Conservation (phyloP, 2,113 vertebrate genomes). For the Pterophyllum scalare region DNA sequence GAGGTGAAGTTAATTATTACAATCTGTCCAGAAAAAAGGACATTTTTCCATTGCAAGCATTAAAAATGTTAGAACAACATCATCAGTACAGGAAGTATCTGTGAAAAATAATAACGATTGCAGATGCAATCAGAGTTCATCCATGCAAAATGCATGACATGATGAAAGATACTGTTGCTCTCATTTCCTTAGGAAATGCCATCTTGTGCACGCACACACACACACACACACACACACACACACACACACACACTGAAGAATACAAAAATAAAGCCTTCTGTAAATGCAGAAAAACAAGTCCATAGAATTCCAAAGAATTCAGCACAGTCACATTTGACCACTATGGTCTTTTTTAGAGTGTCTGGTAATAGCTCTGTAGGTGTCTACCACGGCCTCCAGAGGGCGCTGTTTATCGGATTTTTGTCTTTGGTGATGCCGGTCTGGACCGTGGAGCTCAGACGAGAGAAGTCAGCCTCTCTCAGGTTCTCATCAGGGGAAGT, state of each 20-base stretch:
- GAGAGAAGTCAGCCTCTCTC: slow-evolving; percentile 24
- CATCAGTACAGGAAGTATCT: neutral
- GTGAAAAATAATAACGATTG: neutral
- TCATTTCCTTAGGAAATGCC: slow-evolving; percentile 34
- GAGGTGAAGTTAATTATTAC: neutral
- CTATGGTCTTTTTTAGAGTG: slow-evolving; percentile 4
- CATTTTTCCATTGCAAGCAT: neutral
- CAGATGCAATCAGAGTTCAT: slow-evolving; percentile 9
- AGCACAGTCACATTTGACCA: slow-evolving; percentile 7
- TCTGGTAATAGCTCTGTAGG: neutral
- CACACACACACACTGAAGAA: too few relatives aligned
- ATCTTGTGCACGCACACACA: neutral
- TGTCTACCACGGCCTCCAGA: slow-evolving; percentile 76
- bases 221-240: too few relatives aligned
- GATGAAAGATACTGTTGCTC: slow-evolving; percentile 9
- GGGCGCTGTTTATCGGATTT: slow-evolving; percentile 18
- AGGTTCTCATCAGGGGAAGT: slow-evolving; percentile 25
- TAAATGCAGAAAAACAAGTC: slow-evolving; percentile 26
- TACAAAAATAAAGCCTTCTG: neutral
- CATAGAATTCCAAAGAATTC: neutral
- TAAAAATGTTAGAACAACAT: neutral
- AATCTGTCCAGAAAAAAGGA: neutral
- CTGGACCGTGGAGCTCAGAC: slow-evolving; percentile 44
- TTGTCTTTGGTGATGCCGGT: slow-evolving; percentile 49
- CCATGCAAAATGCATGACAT: slow-evolving; percentile 44